Conservation (phyloP, 2,797 vertebrate genomes). For the Euphonia xanthogaster region DNA sequence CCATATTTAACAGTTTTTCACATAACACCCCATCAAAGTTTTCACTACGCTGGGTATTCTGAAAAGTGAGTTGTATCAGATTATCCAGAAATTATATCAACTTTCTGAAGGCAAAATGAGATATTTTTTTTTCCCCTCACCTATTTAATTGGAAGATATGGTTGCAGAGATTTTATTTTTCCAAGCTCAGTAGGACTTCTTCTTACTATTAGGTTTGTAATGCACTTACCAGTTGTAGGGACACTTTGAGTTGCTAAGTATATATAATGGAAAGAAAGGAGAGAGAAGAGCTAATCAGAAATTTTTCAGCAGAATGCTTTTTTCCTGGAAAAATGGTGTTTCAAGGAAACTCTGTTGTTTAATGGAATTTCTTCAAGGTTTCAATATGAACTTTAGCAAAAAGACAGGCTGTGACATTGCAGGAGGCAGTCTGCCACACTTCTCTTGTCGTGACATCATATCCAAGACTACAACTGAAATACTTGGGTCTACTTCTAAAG, state of each 20-base stretch:
- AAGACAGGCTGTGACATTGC: background rate
- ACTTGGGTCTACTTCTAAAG: background rate
- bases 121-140: rapidly evolving
- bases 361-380: background rate
- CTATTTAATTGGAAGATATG: background rate
- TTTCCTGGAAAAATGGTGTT: background rate
- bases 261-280: background rate
- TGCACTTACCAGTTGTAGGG: background rate
- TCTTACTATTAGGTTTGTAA: background rate
- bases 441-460: background rate
- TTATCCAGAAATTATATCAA: background rate
- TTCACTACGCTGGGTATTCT: background rate
- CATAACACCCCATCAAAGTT: background rate
- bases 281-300: background rate
- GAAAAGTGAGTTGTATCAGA: background rate
- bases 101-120: background rate
- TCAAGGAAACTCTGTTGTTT: background rate
- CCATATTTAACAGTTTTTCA: background rate
- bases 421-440: background rate
- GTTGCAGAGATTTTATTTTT: background rate
- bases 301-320: background rate
- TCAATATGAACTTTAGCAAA: background rate
- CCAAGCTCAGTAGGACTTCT: background rate
- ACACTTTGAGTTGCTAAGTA: background rate
- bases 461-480: background rate